A percentile compares a stretch with the other conserved stretches of the same genome.
Evolutionary conservation across 1,140 invertebrate genomes (phyloP).

Genomic region (Scylla paramamosain): DNA sequence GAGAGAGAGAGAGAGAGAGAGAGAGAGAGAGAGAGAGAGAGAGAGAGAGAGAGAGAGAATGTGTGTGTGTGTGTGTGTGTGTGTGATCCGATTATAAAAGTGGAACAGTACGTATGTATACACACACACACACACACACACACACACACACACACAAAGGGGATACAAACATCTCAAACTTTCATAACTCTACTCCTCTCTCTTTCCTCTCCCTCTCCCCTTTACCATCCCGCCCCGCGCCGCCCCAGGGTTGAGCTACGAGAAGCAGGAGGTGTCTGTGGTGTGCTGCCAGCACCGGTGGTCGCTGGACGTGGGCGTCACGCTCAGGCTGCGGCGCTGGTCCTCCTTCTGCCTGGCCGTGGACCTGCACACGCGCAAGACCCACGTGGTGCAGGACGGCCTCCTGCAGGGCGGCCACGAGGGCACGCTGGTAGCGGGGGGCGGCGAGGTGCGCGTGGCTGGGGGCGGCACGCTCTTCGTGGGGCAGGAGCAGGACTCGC

Average conservation of each 20-base stretch:
- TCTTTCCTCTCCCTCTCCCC: too few relatives aligned
- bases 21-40: too few relatives aligned
- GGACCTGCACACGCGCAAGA: neutral
- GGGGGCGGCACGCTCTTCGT: slow-evolving; percentile 56
- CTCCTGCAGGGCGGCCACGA: neutral
- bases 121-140: too few relatives aligned
- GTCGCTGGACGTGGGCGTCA: slow-evolving; percentile 12
- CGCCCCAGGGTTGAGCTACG: slow-evolving; percentile 55
- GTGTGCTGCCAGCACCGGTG: slow-evolving; percentile 50
- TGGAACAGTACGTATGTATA: neutral
- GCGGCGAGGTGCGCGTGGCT: neutral
- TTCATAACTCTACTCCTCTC: too few relatives aligned
- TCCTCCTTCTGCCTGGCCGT: slow-evolving; percentile 54
- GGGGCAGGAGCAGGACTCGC: slow-evolving; percentile 62
- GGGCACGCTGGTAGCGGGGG: neutral
- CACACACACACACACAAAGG: too few relatives aligned
- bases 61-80: neutral
- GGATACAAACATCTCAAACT: too few relatives aligned
- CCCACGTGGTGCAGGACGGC: slow-evolving; percentile 64
- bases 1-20: too few relatives aligned
- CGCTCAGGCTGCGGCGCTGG: slow-evolving; percentile 37
- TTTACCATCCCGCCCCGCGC: too few relatives aligned
- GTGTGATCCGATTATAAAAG: neutral
- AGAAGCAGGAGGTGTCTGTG: slow-evolving; percentile 49
- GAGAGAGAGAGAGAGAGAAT: neutral